Evolutionary conservation across 2,797 vertebrate genomes (phyloP), one percentile per base, ranked within the genome.

Genomic region (Poeciliopsis gracilis): DNA sequence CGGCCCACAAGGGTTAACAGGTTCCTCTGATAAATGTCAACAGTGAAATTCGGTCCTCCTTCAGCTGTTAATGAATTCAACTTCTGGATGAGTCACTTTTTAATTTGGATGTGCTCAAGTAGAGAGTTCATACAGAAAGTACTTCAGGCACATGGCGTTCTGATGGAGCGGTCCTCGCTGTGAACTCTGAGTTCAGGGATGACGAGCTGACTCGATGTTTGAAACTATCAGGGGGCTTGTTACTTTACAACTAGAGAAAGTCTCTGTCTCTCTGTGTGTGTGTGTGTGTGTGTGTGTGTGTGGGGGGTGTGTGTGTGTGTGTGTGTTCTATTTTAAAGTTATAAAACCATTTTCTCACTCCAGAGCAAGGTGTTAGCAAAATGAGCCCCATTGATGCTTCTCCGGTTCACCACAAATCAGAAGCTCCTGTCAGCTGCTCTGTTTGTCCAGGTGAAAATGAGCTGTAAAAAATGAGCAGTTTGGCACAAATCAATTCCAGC

Each of bases 81-180:
- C 73, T 84, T 80, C 77, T 45, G 77, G 47, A 79, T 85, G 82
- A 88, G 79, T 89, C 59, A 79, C 76, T 84, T 77, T 77, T 82
- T 73, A 82, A 77, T 82, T 80, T 79, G 28, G 5, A 12, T 75
- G 43, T 47, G 69, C 53, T 71, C 5, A n/a, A 74, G 36, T 4
- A 43, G 36, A 20, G 57, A 46, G 57, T n/a, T 23, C 12, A n/a
- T 25, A n/a, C 45, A 38, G 45, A 7, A 23, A 16, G 28, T 36
- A 25, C 43, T 47, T 28, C 28, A 77, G 66, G 73, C 55, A 77
- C 46, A 11, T 18, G 10, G 36, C 69, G 63, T 74, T 80, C 80
- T 69, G 76, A 49, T 10, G 72, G 49, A 84, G 85, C 90, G 89
- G 77, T 90, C 87, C 83, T 73, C 49, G 41, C 10, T 45, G 15